These are phyloP conservation scores for Larimichthys polyactis DNA, from an alignment of 2,113 vertebrate genomes.

Conservation along the genomic window DNA sequence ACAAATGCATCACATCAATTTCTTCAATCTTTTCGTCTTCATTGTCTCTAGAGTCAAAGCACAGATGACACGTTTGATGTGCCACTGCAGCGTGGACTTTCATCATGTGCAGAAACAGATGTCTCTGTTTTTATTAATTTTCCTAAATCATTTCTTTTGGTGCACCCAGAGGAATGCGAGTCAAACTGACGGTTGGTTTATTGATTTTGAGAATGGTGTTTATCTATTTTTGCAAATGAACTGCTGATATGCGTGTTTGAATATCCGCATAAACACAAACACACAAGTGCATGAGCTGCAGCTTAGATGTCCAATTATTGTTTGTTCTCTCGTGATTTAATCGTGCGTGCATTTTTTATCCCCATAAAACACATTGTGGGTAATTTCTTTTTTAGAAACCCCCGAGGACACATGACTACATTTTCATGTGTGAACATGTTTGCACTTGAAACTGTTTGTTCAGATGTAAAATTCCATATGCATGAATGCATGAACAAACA, in stretches of 20 bases:
- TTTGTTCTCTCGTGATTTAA: neutral
- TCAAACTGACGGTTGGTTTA: too few species aligned
- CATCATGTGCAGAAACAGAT: too few species aligned
- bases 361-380: neutral
- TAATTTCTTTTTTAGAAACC: neutral
- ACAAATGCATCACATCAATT: neutral
- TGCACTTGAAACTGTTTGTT: neutral
- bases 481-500: conserved; percentile 12
- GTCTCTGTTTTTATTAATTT: too few species aligned
- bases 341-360: neutral
- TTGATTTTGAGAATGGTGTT: too few species aligned
- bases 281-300: neutral
- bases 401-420: neutral
- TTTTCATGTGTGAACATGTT: conserved; percentile 1
- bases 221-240: too few species aligned
- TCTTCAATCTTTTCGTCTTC: neutral
- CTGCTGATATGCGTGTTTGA: accelerated
- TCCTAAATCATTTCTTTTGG: too few species aligned
- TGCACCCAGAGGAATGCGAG: too few species aligned
- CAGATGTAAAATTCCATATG: conserved; percentile 6
- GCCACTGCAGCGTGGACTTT: too few species aligned
- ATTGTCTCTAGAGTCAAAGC: neutral
- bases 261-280: neutral
- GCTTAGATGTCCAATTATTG: neutral
- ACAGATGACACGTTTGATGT: too few species aligned